A percentile compares a stretch with the other conserved stretches of the same genome.
These are phyloP conservation scores for Helleia helle DNA, from an alignment of 2,888 invertebrate species.

Conservation along the genomic window DNA sequence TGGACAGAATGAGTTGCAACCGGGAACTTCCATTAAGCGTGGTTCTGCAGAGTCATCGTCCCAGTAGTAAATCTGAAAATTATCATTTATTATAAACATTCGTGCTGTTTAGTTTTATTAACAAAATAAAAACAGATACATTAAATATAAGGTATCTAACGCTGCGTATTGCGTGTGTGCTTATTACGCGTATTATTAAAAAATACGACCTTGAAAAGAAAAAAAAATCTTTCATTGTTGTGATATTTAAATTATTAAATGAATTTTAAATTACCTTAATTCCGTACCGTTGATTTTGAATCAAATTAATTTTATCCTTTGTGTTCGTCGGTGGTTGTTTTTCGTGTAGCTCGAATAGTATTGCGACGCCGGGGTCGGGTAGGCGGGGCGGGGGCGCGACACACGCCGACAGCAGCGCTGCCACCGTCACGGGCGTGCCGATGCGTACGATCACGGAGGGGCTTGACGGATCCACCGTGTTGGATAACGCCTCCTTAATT, in stretches of 20 bases:
- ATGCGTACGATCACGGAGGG: constrained; percentile 69
- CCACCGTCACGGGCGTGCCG: constrained; percentile 77
- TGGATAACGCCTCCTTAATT: constrained; percentile 60
- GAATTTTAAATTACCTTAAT: constrained; percentile 56
- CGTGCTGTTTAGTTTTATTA: too few relatives aligned
- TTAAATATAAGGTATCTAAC: too few relatives aligned
- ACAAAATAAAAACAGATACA: too few relatives aligned
- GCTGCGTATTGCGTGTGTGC: too few relatives aligned
- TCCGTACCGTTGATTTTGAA: constrained; percentile 53
- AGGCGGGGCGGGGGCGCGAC: constrained; percentile 71
- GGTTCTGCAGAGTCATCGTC: constrained; percentile 66
- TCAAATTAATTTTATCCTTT: constrained; percentile 39
- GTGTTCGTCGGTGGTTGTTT: constrained; percentile 37
- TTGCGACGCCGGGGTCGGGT: constrained; percentile 73
- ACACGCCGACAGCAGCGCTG: constrained; percentile 71
- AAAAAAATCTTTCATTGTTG: too few relatives aligned
- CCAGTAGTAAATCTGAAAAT: constrained; percentile 67
- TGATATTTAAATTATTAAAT: background rate
- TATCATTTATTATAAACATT: background rate
- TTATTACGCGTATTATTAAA: too few relatives aligned
- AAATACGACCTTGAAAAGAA: too few relatives aligned
- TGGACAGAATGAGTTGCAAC: constrained; percentile 67
- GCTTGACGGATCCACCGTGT: constrained; percentile 28
- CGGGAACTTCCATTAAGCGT: constrained; percentile 65
- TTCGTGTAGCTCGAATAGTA: constrained; percentile 72